phyloP scores from a whole-genome alignment of 2,888 invertebrate genomes.

The Labia minor region DNA sequence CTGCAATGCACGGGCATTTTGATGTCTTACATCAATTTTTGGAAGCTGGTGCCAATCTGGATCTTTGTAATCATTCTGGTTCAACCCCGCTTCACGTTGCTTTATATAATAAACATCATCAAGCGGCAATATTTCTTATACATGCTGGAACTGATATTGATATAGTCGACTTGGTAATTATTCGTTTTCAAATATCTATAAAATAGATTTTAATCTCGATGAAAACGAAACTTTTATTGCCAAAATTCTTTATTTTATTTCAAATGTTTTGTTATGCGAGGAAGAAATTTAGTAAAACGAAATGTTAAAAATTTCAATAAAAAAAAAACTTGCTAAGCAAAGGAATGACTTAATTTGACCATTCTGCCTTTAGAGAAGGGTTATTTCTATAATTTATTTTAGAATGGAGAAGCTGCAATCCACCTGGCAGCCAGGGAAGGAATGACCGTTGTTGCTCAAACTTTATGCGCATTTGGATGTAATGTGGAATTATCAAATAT shows the following conservation, averaged over 20 bases:
- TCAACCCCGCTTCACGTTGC: conserved; percentile 51
- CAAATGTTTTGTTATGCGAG: conserved; percentile 18
- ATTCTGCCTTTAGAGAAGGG: too few species aligned
- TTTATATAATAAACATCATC: conserved; percentile 43
- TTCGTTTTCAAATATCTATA: too few species aligned
- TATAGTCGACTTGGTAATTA: conserved; percentile 40
- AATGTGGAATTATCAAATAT: conserved; percentile 51
- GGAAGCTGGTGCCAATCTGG: conserved; percentile 40
- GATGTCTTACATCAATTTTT: conserved; percentile 42
- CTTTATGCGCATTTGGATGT: conserved; percentile 48
- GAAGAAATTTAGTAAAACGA: too few species aligned
- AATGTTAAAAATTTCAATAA: too few species aligned
- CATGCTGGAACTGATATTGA: conserved; percentile 50
- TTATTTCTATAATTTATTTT: too few species aligned
- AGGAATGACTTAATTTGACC: too few species aligned
- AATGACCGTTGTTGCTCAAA: conserved; percentile 44
- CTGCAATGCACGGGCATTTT: conserved; percentile 41
- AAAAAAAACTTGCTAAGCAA: too few species aligned
- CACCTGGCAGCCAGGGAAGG: conserved; percentile 48
- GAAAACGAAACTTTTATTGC: neutral
- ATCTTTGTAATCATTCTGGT: conserved; percentile 41
- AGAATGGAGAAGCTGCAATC: conserved; percentile 49
- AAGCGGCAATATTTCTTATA: conserved; percentile 47
- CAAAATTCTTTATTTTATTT: neutral
- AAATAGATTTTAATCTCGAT: neutral